Evolutionary conservation across 2,888 invertebrate genomes (phyloP).

Genomic region (Dromius quadrimaculatus): DNA sequence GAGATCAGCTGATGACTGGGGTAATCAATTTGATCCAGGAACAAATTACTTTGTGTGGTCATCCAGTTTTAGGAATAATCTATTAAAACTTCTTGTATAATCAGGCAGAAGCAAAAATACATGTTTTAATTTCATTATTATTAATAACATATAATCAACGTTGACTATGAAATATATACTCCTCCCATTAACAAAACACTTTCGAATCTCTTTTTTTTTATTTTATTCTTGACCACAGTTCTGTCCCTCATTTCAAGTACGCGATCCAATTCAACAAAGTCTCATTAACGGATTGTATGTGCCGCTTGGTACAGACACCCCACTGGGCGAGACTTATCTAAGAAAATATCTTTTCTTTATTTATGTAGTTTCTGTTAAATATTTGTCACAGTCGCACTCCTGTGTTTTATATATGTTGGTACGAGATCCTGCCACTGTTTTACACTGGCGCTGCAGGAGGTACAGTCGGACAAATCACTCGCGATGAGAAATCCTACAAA

Average conservation of each 20-base stretch:
- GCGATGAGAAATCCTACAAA: slow-evolving; percentile 26
- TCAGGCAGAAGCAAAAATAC: too few relatives aligned
- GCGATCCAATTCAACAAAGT: neutral
- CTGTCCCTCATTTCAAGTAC: neutral
- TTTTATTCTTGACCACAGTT: slow-evolving; percentile 37
- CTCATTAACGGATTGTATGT: slow-evolving; percentile 3
- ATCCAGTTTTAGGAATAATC: too few relatives aligned
- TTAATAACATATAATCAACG: slow-evolving; percentile 48
- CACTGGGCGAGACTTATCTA: slow-evolving; percentile 60
- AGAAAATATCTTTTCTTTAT: slow-evolving; percentile 64
- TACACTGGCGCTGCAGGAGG: slow-evolving; percentile 63
- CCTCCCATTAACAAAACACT: slow-evolving; percentile 51
- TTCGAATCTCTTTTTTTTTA: slow-evolving; percentile 40
- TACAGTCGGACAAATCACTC: slow-evolving; percentile 58
- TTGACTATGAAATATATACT: slow-evolving; percentile 49
- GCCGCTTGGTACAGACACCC: slow-evolving; percentile 37
- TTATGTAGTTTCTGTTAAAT: slow-evolving; percentile 65
- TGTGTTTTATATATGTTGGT: slow-evolving; percentile 65
- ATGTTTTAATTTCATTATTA: slow-evolving; percentile 49
- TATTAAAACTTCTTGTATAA: too few relatives aligned
- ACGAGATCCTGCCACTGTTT: slow-evolving; percentile 66
- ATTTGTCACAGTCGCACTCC: slow-evolving; percentile 66
- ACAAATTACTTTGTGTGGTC: too few relatives aligned
- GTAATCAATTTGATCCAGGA: too few relatives aligned
- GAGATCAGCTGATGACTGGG: too few relatives aligned